A percentile compares a stretch with the other conserved stretches of the same genome.
Evolutionary conservation across 1,140 invertebrate species (phyloP).

Genomic region (Galendromus occidentalis): DNA sequence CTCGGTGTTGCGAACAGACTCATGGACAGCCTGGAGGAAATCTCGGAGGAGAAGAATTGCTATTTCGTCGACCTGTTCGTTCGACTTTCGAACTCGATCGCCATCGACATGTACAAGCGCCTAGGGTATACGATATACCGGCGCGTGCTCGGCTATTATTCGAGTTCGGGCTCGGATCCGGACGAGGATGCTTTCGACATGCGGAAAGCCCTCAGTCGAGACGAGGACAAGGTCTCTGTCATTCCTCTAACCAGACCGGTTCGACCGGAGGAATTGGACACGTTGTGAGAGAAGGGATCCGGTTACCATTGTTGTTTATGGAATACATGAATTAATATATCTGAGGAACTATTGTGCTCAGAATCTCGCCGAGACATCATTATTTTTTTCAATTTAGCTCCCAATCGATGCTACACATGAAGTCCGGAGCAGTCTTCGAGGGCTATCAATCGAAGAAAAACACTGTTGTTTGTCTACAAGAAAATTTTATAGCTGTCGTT

Average conservation of each 20-base stretch:
- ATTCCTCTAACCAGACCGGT: conserved; percentile 83
- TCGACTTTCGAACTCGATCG: conserved; percentile 84
- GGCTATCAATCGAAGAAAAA: too few species aligned
- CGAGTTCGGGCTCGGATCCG: conserved; percentile 46
- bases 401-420: too few species aligned
- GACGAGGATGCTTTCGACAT: conserved; percentile 99
- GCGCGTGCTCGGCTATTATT: conserved; percentile 91
- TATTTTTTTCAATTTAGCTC: too few species aligned
- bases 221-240: conserved; percentile 76
- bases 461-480: too few species aligned
- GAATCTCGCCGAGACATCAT: too few species aligned
- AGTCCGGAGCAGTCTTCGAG: too few species aligned
- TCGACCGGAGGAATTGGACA: conserved; percentile 76
- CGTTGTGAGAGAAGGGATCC: too few species aligned
- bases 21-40: conserved; percentile 86
- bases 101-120: conserved; percentile 91
- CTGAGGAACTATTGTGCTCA: too few species aligned
- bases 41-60: conserved; percentile 66
- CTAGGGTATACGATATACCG: conserved; percentile 93
- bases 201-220: conserved; percentile 85
- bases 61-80: conserved; percentile 99
- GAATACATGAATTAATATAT: too few species aligned
- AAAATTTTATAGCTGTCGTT: too few species aligned
- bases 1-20: conserved; percentile 73
- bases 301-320: too few species aligned